phyloP scores from a whole-genome alignment of 1,140 invertebrate genomes.

The Ceratosolen solmsi region DNA sequence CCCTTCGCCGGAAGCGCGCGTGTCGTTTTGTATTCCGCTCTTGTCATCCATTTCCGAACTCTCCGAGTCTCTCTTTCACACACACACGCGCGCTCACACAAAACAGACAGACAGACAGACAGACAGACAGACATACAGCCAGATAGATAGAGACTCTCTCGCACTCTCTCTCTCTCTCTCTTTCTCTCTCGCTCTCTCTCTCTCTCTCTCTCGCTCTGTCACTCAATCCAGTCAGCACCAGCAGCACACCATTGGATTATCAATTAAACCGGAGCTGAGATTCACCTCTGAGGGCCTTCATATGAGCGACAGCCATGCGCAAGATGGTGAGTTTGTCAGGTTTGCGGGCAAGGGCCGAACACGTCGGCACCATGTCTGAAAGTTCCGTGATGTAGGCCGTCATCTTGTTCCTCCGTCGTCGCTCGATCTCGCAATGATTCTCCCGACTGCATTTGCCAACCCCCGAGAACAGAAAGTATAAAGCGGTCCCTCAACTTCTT shows the following conservation, averaged over 20 bases:
- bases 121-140: neutral
- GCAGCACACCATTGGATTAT: neutral
- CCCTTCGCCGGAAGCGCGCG: constrained; percentile 44
- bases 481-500: neutral
- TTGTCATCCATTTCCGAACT: constrained; percentile 33
- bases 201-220: neutral
- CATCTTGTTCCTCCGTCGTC: constrained; percentile 99
- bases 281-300: constrained; percentile 96
- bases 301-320: constrained; percentile 99
- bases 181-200: neutral
- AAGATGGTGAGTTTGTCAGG: constrained; percentile 99
- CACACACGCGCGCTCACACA: too few relatives aligned
- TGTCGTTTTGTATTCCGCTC: constrained; percentile 25
- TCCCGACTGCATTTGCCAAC: constrained; percentile 81
- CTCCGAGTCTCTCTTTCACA: too few relatives aligned
- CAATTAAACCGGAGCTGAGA: neutral
- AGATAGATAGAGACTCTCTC: too few relatives aligned
- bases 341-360: constrained; percentile 96
- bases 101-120: too few relatives aligned
- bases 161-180: too few relatives aligned
- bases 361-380: constrained; percentile 99
- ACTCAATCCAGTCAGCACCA: neutral
- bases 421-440: constrained; percentile 99
- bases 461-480: constrained; percentile 56
- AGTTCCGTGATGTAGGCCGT: constrained; percentile 99